Evolutionary conservation across 2,113 vertebrate species (phyloP), one percentile per base, ranked within the genome.

Genomic region (Atractosteus spatula): DNA sequence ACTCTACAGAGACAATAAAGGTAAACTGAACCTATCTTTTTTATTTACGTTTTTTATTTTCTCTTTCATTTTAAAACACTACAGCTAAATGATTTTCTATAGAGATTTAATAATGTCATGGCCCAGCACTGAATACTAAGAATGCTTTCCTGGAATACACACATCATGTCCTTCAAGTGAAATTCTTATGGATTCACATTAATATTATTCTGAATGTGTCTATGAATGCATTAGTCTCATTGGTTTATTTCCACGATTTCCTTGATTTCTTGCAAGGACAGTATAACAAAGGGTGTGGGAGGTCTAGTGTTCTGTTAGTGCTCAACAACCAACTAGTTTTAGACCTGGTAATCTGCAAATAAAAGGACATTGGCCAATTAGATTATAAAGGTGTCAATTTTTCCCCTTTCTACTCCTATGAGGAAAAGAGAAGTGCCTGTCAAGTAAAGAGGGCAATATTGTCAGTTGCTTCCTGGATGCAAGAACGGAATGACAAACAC

Each of bases 321-420:
- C 64, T 65, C 55, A 62, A 70, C 69, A 78, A 73, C 77, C 66
- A 63, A 63, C 65, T 69, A 79, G 74, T 69, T 72, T 81, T 79
- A 63, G 72, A 43, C 8, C 70, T 76, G 79, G 82, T 84, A 68
- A 74, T 84, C 75, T 74, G 70, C 43, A 78, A 83, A 83, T 79
- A 74, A 81, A 72, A 68, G 64, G 72, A 74, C 74, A 72, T 74
- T 70, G 65, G 29, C 78, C 57, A 78, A 77, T 55, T 73, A 63
- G 70, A 61, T 69, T 62, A 68, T 41, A 71, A 64, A 71, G 62
- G 4, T 43, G 80, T 80, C 83, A 80, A 77, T 84, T 80, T 69
- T 66, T 71, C 68, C 72, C 67, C 44, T 59, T 47, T 55, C 45
- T 10, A 51, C 5, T 51, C 47, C 10, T 51, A 5, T 51, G 10